These are phyloP conservation scores for Galeopterus variegatus DNA, from an alignment of 2,113 vertebrate species.

Conservation along the genomic window DNA sequence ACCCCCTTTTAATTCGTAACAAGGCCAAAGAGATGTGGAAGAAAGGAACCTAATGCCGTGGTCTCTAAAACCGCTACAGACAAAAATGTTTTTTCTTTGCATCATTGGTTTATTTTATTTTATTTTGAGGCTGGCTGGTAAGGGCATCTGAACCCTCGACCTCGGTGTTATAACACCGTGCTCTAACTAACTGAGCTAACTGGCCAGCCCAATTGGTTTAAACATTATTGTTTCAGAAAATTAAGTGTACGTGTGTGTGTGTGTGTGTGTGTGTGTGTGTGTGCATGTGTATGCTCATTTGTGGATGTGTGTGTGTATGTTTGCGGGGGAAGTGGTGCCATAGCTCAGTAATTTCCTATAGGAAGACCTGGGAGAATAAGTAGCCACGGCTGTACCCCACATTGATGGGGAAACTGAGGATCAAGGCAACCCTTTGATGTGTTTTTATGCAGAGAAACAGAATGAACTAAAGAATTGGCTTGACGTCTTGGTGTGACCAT, in stretches of 20 bases:
- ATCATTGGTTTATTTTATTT: no score
- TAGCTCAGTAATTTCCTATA: no score
- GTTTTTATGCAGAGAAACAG: neutral
- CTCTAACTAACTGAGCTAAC: no score
- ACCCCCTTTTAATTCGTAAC: neutral
- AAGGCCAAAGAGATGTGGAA: neutral
- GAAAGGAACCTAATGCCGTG: neutral
- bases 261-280: neutral
- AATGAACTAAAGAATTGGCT: neutral
- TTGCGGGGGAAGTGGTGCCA: neutral
- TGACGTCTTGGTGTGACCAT: rapidly evolving
- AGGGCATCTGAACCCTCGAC: no score
- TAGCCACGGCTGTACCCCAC: rapidly evolving
- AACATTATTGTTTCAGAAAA: neutral
- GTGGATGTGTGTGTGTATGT: neutral
- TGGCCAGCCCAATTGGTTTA: no score
- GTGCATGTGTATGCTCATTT: no score
- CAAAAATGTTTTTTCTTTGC: neutral
- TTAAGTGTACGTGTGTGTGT: neutral
- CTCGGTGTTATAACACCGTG: no score
- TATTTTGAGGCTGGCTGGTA: no score
- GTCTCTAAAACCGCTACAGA: neutral
- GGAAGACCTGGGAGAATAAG: neutral
- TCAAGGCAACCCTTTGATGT: neutral
- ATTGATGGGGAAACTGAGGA: neutral